These are phyloP conservation scores for Triplophysa bombifrons DNA, from an alignment of 2,797 vertebrate species.

Conservation along the genomic window DNA sequence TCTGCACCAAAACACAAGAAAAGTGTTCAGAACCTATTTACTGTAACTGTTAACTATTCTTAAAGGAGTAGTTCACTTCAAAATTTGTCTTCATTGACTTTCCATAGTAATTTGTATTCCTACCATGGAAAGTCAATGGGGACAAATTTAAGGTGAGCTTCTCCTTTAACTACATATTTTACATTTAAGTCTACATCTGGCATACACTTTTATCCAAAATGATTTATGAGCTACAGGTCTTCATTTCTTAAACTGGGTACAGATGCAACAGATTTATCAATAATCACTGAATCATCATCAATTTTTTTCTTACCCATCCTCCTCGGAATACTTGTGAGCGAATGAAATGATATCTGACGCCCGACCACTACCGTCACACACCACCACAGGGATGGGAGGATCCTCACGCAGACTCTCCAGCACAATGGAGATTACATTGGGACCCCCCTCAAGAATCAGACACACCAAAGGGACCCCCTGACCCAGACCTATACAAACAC, in stretches of 20 bases:
- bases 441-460: conserved; percentile 94
- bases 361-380: conserved; percentile 93
- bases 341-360: conserved; percentile 95
- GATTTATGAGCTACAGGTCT: too few species aligned
- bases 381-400: conserved; percentile 92
- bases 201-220: too few species aligned
- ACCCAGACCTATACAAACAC: conserved; percentile 83
- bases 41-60: too few species aligned
- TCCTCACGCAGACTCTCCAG: conserved; percentile 92
- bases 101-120: too few species aligned
- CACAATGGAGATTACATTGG: conserved; percentile 92
- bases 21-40: not conserved
- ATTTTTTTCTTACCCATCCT: conserved; percentile 84
- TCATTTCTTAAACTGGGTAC: not conserved
- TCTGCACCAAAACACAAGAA: conserved; percentile 9
- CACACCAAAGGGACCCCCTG: conserved; percentile 95
- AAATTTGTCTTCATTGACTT: too few species aligned
- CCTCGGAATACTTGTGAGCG: conserved; percentile 94
- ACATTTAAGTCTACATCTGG: too few species aligned
- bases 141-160: too few species aligned
- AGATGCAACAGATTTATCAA: not conserved
- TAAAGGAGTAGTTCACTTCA: too few species aligned
- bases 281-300: not conserved
- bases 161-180: too few species aligned
- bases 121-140: too few species aligned